Evolutionary conservation across 2,797 vertebrate species (phyloP).

Genomic region (Coranthus polyacanthus): DNA sequence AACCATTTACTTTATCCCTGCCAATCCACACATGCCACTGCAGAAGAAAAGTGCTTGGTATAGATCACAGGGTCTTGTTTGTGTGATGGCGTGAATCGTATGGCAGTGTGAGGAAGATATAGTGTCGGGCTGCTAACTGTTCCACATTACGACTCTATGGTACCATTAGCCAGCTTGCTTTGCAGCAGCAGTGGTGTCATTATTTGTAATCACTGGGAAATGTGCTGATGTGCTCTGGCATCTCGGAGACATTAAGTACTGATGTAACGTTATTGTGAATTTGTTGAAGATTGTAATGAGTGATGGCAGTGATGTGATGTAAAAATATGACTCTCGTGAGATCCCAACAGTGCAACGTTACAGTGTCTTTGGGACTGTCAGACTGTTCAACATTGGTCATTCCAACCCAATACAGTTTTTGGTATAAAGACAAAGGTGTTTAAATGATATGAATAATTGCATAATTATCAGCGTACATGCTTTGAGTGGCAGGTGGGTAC

Average conservation of each 20-base stretch:
- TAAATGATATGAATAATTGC: too few relatives aligned
- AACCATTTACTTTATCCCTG: slow-evolving; percentile 61
- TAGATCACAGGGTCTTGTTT: slow-evolving; percentile 52
- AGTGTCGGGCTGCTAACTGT: slow-evolving; percentile 48
- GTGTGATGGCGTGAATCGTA: slow-evolving; percentile 46
- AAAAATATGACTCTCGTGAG: background rate
- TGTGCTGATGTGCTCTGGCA: slow-evolving; percentile 14
- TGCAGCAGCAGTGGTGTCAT: slow-evolving; percentile 12
- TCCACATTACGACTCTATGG: slow-evolving; percentile 41
- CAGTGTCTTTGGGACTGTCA: too few relatives aligned
- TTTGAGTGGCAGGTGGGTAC: too few relatives aligned
- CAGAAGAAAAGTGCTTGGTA: slow-evolving; percentile 17
- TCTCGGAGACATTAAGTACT: slow-evolving; percentile 7
- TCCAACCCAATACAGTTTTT: too few relatives aligned
- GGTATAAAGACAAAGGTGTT: too few relatives aligned
- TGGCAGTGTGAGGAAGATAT: slow-evolving; percentile 52
- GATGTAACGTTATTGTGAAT: slow-evolving; percentile 11
- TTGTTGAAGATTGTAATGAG: slow-evolving; percentile 2
- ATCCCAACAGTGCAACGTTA: too few relatives aligned
- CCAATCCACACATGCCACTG: slow-evolving; percentile 45
- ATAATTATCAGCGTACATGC: too few relatives aligned
- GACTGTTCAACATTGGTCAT: too few relatives aligned
- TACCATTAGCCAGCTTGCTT: slow-evolving; percentile 55
- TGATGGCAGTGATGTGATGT: background rate
- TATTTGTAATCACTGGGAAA: slow-evolving; percentile 44